These are phyloP conservation scores for Hexactinellida sp. DNA, from an alignment of 37 sponge, comb jelly and placozoan genomes.

Conservation along the genomic window DNA sequence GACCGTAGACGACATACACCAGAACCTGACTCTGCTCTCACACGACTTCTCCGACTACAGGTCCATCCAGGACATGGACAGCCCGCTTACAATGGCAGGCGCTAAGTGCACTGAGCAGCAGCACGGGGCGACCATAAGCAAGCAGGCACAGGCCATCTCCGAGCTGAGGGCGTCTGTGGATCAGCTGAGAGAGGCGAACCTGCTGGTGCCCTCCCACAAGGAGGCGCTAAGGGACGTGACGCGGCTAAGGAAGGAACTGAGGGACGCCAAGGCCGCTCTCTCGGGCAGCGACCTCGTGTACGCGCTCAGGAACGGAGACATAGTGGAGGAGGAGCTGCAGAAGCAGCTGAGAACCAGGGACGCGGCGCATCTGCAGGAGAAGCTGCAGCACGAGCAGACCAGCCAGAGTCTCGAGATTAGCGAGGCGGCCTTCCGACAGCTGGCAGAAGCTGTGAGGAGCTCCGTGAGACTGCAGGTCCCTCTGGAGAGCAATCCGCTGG, in stretches of 20 bases:
- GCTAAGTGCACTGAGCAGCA: not conserved
- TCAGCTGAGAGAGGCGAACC: not conserved
- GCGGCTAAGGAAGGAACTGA: not conserved
- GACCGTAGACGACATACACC: not conserved
- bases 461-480: not conserved
- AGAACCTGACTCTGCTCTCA: not conserved
- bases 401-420: not conserved
- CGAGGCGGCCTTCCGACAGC: not conserved
- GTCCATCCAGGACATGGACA: not conserved
- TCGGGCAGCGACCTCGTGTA: not conserved
- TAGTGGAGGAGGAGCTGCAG: not conserved
- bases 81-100: not conserved
- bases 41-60: not conserved
- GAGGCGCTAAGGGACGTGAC: not conserved
- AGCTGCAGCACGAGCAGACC: not conserved
- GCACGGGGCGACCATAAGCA: not conserved
- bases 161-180: not conserved
- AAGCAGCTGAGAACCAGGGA: constrained; percentile 14
- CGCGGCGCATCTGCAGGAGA: constrained; percentile 2
- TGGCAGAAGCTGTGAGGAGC: not conserved
- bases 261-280: not conserved
- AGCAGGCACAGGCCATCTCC: not conserved
- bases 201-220: not conserved
- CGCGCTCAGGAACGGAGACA: not conserved
- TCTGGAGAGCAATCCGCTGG: not conserved